phyloP scores from a whole-genome alignment of 2,797 vertebrate species.

The Rhinogobio ventralis region DNA sequence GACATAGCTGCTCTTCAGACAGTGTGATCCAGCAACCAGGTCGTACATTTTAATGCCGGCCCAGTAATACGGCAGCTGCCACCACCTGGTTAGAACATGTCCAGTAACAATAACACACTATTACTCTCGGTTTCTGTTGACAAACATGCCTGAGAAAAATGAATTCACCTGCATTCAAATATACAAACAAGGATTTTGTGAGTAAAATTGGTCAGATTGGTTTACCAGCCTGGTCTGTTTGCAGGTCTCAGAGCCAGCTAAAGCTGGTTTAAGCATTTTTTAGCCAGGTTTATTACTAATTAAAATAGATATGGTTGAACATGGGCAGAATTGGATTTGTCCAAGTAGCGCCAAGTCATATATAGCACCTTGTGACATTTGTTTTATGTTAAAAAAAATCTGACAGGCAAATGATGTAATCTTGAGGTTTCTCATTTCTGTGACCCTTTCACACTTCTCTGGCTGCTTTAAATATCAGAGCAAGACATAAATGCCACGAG shows the following conservation, averaged over 20 bases:
- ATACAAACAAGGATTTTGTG: not conserved
- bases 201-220: not conserved
- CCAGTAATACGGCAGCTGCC: conserved; percentile 99
- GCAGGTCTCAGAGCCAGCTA: not conserved
- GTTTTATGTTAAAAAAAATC: conserved; percentile 27
- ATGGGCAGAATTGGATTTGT: not conserved
- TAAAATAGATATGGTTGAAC: conserved; percentile 3
- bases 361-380: conserved; percentile 10
- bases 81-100: conserved; percentile 83
- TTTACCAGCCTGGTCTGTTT: not conserved
- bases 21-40: conserved; percentile 90
- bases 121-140: not conserved
- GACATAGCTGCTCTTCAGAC: conserved; percentile 93
- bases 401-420: conserved; percentile 57
- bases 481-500: conserved; percentile 63
- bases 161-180: not conserved
- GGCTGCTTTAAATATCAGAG: conserved; percentile 68
- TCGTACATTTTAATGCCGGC: conserved; percentile 96
- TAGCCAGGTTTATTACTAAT: not conserved
- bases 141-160: conserved; percentile 3
- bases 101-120: not conserved
- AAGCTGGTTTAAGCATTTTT: not conserved
- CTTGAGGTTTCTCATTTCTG: conserved; percentile 54
- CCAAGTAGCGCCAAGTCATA: not conserved
- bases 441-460: conserved; percentile 57